phyloP scores from a whole-genome alignment of 2,797 vertebrate genomes.

The Melanotaenia pygmaea region DNA sequence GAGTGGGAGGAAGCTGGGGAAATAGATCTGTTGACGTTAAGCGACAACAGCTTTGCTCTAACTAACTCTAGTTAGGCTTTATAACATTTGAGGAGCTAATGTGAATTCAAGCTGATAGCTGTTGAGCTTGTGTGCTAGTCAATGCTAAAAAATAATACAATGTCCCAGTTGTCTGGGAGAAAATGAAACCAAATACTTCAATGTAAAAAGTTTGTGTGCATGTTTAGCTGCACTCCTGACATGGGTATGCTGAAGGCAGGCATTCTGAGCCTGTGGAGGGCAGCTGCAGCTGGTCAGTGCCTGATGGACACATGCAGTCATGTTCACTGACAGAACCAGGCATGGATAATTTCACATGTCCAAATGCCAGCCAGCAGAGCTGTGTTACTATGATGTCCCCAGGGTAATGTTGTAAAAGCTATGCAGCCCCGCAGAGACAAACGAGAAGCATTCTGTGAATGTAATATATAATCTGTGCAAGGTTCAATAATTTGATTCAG shows the following conservation, averaged over 20 bases:
- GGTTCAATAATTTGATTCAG: conserved; percentile 49
- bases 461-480: conserved; percentile 49
- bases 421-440: conserved; percentile 54
- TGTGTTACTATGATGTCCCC: conserved; percentile 52
- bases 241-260: conserved; percentile 17
- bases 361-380: conserved; percentile 52
- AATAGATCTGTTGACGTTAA: conserved; percentile 48
- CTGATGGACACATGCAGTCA: conserved; percentile 59
- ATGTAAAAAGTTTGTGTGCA: conserved; percentile 33
- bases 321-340: conserved; percentile 61
- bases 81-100: conserved; percentile 42
- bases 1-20: conserved; percentile 35
- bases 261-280: conserved; percentile 26
- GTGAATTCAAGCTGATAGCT: conserved; percentile 48
- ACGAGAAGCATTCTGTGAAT: conserved; percentile 48
- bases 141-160: conserved; percentile 63
- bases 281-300: conserved; percentile 48
- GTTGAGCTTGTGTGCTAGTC: conserved; percentile 39
- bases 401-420: conserved; percentile 54
- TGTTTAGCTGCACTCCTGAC: conserved; percentile 31
- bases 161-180: conserved; percentile 39
- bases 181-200: conserved; percentile 45
- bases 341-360: conserved; percentile 64
- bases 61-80: conserved; percentile 35
- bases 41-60: conserved; percentile 66